A percentile compares a stretch with the other conserved stretches of the same genome.
These are phyloP conservation scores for Pseudomyrmex flavicornis DNA, from an alignment of 1,140 invertebrate species.

Conservation along the genomic window DNA sequence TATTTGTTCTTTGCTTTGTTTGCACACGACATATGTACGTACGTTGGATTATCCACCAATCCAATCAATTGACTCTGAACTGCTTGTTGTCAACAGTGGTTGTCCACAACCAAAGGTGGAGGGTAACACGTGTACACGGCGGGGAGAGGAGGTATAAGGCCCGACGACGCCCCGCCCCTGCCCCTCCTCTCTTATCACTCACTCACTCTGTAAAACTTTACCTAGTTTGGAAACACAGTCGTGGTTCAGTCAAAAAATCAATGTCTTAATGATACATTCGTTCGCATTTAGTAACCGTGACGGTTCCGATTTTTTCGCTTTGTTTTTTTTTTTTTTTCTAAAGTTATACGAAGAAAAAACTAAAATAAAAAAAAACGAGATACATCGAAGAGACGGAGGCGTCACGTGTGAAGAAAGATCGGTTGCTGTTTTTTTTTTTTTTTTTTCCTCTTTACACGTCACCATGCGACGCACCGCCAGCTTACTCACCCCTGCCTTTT, in stretches of 20 bases:
- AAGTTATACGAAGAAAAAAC: not conserved
- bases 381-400: constrained; percentile 45
- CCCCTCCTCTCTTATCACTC: constrained; percentile 72
- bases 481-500: constrained; percentile 81
- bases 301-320: constrained; percentile 68
- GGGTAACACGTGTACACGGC: constrained; percentile 67
- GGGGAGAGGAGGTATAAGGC: constrained; percentile 68
- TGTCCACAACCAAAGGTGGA: constrained; percentile 77
- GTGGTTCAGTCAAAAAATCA: constrained; percentile 81
- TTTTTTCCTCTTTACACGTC: constrained; percentile 53
- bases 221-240: constrained; percentile 86
- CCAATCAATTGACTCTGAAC: constrained; percentile 82
- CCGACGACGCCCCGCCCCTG: constrained; percentile 69
- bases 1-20: constrained; percentile 73
- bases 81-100: constrained; percentile 77
- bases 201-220: constrained; percentile 83
- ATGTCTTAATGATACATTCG: constrained; percentile 79
- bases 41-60: constrained; percentile 82
- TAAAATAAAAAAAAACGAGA: constrained; percentile 2
- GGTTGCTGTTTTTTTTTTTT: not conserved
- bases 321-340: not conserved
- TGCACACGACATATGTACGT: constrained; percentile 79
- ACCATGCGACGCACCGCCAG: constrained; percentile 81
- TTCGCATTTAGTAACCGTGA: constrained; percentile 79
- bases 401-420: constrained; percentile 66